Conservation (phyloP, 1,140 invertebrate species). For the Nomia melanderi region DNA sequence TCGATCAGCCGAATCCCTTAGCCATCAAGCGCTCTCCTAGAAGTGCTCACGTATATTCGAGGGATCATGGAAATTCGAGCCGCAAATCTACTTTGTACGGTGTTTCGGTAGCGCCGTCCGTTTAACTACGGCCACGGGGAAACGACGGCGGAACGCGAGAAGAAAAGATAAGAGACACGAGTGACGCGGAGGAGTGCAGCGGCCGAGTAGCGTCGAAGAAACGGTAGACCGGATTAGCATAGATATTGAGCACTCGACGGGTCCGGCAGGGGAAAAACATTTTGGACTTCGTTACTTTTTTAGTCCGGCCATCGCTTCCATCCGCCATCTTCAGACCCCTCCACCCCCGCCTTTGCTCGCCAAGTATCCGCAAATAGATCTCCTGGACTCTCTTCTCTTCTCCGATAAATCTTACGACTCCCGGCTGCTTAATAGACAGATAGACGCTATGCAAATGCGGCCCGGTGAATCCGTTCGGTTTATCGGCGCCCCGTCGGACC, state of each 20-base stretch:
- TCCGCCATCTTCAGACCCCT: constrained; percentile 15
- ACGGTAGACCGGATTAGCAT: constrained; percentile 63
- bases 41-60: no score
- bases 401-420: constrained; percentile 37
- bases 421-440: neutral
- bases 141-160: constrained; percentile 16
- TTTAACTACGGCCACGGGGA: constrained; percentile 39
- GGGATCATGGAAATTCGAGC: no score
- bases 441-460: constrained; percentile 31
- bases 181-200: constrained; percentile 25
- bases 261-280: constrained; percentile 61
- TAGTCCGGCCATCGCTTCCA: constrained; percentile 36
- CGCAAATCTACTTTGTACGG: no score
- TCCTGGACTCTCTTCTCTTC: constrained; percentile 6
- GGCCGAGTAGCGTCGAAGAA: constrained; percentile 51
- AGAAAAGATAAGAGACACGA: constrained; percentile 43
- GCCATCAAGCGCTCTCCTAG: no score
- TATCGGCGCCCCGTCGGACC: no score
- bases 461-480: neutral
- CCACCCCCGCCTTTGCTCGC: neutral
- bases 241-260: constrained; percentile 65
- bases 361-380: constrained; percentile 46
- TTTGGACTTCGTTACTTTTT: constrained; percentile 61
- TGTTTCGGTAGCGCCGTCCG: neutral
- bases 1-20: no score